A percentile compares a stretch with the other conserved stretches of the same genome.
phyloP scores from a whole-genome alignment of 2,113 vertebrate genomes.

The Hyperopisus bebe region DNA sequence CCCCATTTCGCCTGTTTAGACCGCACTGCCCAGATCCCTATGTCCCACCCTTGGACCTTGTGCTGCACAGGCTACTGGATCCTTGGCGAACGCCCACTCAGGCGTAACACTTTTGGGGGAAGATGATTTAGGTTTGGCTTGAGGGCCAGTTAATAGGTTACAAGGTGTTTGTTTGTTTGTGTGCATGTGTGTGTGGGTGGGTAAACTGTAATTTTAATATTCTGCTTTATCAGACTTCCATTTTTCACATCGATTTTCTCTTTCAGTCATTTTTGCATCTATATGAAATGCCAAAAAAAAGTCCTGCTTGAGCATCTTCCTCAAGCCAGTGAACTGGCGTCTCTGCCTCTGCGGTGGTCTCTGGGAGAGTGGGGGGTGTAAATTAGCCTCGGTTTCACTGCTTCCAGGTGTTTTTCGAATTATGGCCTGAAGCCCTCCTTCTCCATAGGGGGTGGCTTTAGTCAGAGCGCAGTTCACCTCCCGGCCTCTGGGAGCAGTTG shows the following conservation, averaged over 20 bases:
- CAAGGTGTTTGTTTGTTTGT: background rate
- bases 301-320: background rate
- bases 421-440: background rate
- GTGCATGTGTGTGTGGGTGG: background rate
- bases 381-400: background rate
- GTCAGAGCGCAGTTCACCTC: background rate
- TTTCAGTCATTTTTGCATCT: background rate
- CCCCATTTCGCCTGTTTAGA: background rate
- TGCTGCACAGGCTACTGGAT: background rate
- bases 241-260: background rate
- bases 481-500: background rate
- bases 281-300: background rate
- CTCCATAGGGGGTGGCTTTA: background rate
- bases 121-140: background rate
- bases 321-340: background rate
- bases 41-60: background rate
- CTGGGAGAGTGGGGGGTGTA: background rate
- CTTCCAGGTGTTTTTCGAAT: background rate
- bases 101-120: background rate
- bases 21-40: background rate
- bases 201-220: slow-evolving; percentile 2
- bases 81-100: background rate
- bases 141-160: slow-evolving; percentile 7
- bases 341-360: background rate
- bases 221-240: background rate